Percentiles rank a stretch among this genome's conserved stretches.
phyloP scores from a whole-genome alignment of 2,113 vertebrate genomes.

The Gobiocypris rarus region DNA sequence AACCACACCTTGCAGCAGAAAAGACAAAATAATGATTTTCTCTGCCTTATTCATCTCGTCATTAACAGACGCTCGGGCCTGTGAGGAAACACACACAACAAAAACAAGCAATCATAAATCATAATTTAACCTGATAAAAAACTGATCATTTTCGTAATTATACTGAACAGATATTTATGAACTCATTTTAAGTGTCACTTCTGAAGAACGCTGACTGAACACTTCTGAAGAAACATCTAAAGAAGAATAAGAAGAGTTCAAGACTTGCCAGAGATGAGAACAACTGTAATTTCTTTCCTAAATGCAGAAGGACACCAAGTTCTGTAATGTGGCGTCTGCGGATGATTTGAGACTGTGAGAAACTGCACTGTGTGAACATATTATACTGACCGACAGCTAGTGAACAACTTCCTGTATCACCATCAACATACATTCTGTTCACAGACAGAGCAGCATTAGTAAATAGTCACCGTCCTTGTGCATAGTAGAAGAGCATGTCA shows the following conservation, averaged over 20 bases:
- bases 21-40: not conserved
- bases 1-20: not conserved
- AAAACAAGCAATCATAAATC: not conserved
- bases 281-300: no score
- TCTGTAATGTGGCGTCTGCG: not conserved
- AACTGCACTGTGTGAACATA: not conserved
- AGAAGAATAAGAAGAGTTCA: not conserved
- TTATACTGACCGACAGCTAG: no score
- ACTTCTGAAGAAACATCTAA: not conserved
- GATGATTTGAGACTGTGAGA: not conserved
- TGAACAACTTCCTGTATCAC: no score
- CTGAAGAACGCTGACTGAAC: no score
- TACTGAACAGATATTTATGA: not conserved
- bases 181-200: not conserved
- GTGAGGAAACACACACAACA: not conserved
- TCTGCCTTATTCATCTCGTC: not conserved
- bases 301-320: not conserved
- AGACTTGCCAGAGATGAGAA: not conserved
- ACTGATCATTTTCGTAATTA: not conserved
- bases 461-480: no score
- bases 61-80: not conserved
- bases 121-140: not conserved
- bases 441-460: no score
- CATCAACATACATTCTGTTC: no score
- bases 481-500: no score